phyloP scores from a whole-genome alignment of 1,140 invertebrate species.

The Sinonovacula constricta region DNA sequence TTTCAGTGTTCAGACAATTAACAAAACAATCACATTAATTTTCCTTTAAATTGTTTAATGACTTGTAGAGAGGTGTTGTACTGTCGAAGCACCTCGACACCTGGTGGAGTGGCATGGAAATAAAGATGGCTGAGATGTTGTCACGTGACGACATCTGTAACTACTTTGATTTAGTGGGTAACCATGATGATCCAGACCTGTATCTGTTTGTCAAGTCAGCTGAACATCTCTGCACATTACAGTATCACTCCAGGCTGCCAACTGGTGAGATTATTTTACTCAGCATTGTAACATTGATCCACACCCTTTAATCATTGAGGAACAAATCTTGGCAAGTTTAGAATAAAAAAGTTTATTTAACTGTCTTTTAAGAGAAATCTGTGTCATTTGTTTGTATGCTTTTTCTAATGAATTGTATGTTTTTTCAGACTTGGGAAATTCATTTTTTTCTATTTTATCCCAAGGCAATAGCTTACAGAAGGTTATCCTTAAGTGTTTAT shows the following conservation, averaged over 20 bases:
- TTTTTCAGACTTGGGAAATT: no score
- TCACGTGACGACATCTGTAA: constrained; percentile 72
- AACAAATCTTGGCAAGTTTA: no score
- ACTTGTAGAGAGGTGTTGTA: constrained; percentile 16
- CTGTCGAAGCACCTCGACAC: constrained; percentile 67
- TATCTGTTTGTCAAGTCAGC: constrained; percentile 71
- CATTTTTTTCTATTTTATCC: no score
- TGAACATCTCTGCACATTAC: constrained; percentile 67
- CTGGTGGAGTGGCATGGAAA: constrained; percentile 73
- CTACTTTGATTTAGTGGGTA: constrained; percentile 71
- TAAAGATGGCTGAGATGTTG: constrained; percentile 64
- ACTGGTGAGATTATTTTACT: constrained; percentile 44
- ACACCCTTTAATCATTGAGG: no score
- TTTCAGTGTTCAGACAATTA: neutral
- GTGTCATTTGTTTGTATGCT: no score
- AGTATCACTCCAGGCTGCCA: constrained; percentile 67
- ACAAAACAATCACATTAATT: neutral
- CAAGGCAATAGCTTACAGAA: no score
- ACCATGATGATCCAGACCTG: constrained; percentile 66
- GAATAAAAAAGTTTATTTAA: no score
- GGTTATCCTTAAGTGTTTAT: no score
- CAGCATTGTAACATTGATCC: no score
- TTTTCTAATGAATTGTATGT: no score
- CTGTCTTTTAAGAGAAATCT: no score
- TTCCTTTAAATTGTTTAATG: neutral